Evolutionary conservation across 2,888 invertebrate species (phyloP).

Genomic region (Andrena minutula): DNA sequence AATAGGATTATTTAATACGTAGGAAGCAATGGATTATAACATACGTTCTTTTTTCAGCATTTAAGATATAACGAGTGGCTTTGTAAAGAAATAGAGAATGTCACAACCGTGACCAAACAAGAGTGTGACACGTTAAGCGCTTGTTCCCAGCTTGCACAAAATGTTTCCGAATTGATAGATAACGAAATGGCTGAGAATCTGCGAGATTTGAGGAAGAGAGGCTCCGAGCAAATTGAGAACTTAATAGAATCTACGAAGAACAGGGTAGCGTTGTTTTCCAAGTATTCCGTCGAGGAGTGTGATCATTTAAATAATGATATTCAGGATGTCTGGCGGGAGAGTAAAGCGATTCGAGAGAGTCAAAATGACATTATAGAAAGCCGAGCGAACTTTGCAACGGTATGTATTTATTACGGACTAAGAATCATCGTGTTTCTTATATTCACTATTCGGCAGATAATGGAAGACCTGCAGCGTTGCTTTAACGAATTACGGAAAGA

Average conservation of each 20-base stretch:
- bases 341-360: slow-evolving; percentile 66
- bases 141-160: slow-evolving; percentile 69
- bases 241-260: slow-evolving; percentile 70
- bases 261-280: slow-evolving; percentile 69
- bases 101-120: slow-evolving; percentile 68
- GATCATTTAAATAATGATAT: slow-evolving; percentile 72
- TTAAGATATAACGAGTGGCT: slow-evolving; percentile 75
- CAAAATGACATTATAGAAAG: slow-evolving; percentile 68
- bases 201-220: slow-evolving; percentile 65
- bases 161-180: slow-evolving; percentile 73
- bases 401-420: slow-evolving; percentile 6
- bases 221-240: slow-evolving; percentile 72
- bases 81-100: slow-evolving; percentile 68
- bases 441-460: slow-evolving; percentile 63
- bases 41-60: slow-evolving; percentile 64
- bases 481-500: slow-evolving; percentile 66
- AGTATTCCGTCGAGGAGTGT: slow-evolving; percentile 67
- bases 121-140: slow-evolving; percentile 71
- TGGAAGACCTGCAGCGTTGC: slow-evolving; percentile 69
- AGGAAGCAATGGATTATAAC: background rate
- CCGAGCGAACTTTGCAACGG: slow-evolving; percentile 63
- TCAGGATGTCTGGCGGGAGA: slow-evolving; percentile 63
- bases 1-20: background rate
- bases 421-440: background rate
- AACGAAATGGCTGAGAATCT: slow-evolving; percentile 78